A percentile compares a stretch with the other conserved stretches of the same genome.
phyloP scores from a whole-genome alignment of 30 jellyfish, hydroid and myxozoan species.

The Chironex yamaguchii region DNA sequence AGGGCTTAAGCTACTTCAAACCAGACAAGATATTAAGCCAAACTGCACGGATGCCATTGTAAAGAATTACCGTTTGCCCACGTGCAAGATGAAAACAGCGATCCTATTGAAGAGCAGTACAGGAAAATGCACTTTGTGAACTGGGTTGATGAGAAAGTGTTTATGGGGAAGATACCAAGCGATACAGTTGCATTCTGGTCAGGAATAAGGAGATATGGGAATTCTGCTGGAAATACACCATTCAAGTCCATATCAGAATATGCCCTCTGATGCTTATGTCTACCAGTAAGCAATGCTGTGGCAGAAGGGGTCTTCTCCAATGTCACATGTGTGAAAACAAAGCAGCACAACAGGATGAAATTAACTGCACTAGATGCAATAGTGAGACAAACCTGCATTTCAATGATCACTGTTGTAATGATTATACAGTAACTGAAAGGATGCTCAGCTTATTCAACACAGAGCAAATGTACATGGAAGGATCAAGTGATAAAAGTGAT shows the following conservation, averaged over 20 bases:
- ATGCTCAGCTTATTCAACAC: neutral
- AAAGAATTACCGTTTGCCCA: slow-evolving; percentile 55
- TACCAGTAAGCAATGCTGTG: neutral
- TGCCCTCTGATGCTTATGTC: neutral
- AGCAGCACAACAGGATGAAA: neutral
- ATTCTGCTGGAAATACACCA: neutral
- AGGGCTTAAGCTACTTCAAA: slow-evolving; percentile 40
- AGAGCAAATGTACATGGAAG: neutral
- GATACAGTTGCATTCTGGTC: slow-evolving; percentile 28
- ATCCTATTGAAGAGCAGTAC: slow-evolving; percentile 65
- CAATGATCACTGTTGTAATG: neutral
- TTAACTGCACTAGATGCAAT: neutral
- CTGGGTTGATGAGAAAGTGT: slow-evolving; percentile 48
- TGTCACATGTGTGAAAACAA: neutral
- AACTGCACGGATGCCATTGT: slow-evolving; percentile 35
- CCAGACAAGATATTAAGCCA: slow-evolving; percentile 62
- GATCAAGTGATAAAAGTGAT: neutral
- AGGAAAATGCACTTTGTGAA: slow-evolving; percentile 34
- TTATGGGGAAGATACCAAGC: slow-evolving; percentile 16
- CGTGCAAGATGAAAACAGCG: slow-evolving; percentile 25
- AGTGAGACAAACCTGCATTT: neutral
- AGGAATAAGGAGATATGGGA: neutral
- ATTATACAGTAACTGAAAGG: neutral
- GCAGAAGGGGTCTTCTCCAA: neutral
- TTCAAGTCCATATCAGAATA: neutral